Conservation (phyloP, 64 coral and sea anemone species). For the Hydrozoanthus tunicans region DNA sequence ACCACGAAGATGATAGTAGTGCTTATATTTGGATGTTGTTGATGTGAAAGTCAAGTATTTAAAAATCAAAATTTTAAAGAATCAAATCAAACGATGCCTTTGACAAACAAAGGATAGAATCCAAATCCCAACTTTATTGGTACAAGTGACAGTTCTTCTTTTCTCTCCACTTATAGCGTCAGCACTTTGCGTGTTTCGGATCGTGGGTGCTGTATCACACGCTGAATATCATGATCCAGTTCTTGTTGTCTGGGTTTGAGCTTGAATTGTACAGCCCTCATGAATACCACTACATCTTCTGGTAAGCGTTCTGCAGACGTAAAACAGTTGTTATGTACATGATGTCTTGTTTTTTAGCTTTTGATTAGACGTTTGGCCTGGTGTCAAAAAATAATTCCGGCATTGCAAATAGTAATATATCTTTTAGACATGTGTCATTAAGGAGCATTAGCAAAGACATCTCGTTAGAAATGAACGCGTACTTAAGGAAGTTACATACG, state of each 20-base stretch:
- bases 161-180: slow-evolving; percentile 59
- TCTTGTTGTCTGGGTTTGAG: slow-evolving; percentile 92
- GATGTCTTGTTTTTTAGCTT: background rate
- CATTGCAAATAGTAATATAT: no score
- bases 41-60: background rate
- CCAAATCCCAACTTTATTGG: background rate
- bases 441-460: no score
- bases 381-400: no score
- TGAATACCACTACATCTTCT: slow-evolving; percentile 97
- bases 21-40: background rate
- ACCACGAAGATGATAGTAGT: background rate
- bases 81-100: no score
- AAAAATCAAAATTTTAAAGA: no score
- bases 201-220: slow-evolving; percentile 98
- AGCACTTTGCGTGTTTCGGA: slow-evolving; percentile 99
- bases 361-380: no score
- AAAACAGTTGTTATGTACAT: background rate
- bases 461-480: no score
- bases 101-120: background rate
- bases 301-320: slow-evolving; percentile 48
- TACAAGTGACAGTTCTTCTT: background rate
- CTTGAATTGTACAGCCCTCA: slow-evolving; percentile 90
- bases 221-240: slow-evolving; percentile 97
- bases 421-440: no score
- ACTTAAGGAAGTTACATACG: no score